Conservation (phyloP, 2,797 vertebrate genomes). For the Prunella strophiata region DNA sequence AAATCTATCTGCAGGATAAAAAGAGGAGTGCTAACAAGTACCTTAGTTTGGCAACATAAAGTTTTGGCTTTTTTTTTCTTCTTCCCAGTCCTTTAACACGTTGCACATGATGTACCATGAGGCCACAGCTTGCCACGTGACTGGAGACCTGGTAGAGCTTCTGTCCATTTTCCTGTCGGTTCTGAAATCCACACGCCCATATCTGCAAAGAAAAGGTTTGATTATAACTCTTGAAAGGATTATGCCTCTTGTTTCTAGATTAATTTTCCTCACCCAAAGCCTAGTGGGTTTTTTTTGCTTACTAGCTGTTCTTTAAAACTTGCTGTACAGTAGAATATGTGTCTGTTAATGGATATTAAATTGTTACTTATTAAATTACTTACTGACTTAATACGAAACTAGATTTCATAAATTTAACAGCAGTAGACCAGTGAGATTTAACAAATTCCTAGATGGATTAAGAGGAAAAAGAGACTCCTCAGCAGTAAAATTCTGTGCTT, state of each 20-base stretch:
- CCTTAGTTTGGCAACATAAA: not conserved
- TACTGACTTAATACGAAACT: not conserved
- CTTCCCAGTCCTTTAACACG: constrained; percentile 92
- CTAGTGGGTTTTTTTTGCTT: not conserved
- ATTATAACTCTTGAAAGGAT: not conserved
- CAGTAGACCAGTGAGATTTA: not conserved
- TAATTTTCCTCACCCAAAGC: not conserved
- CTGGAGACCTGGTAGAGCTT: constrained; percentile 96
- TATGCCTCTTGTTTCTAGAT: not conserved
- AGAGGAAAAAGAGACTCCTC: not conserved
- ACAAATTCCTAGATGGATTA: not conserved
- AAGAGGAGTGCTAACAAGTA: not conserved
- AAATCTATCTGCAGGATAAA: not conserved
- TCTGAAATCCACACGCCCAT: constrained; percentile 93
- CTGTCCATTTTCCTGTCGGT: constrained; percentile 97
- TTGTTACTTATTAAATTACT: not conserved
- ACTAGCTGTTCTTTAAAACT: not conserved
- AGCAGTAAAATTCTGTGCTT: not conserved
- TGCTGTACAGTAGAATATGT: not conserved
- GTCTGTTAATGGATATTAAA: not conserved
- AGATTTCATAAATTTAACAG: not conserved
- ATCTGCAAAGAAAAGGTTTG: constrained; percentile 97
- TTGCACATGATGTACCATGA: constrained; percentile 99
- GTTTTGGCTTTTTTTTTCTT: not conserved
- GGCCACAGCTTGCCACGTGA: constrained; percentile 97